Evolutionary conservation across 2,888 invertebrate species (phyloP).

Genomic region (Acleris emargana): DNA sequence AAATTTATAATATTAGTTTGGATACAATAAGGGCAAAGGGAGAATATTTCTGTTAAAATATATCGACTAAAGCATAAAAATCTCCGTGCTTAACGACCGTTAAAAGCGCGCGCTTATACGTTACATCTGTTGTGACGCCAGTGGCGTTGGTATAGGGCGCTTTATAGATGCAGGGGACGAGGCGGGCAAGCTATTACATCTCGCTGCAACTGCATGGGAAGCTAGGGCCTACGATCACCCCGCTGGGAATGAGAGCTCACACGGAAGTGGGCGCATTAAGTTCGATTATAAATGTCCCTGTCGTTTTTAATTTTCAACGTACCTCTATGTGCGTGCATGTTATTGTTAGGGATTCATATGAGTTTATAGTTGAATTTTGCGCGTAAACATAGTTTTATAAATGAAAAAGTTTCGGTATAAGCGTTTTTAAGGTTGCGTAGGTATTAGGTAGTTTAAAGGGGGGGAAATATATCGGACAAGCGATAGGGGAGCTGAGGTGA

Average conservation of each 20-base stretch:
- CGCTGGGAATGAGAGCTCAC: constrained; percentile 10
- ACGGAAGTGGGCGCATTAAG: not conserved
- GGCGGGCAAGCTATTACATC: constrained; percentile 13
- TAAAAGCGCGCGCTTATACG: constrained; percentile 3
- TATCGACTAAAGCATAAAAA: not conserved
- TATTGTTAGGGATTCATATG: not conserved
- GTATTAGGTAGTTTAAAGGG: constrained; percentile 7
- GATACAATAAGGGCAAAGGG: not conserved
- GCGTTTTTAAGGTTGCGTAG: not conserved
- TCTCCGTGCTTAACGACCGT: not conserved
- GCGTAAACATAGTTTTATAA: constrained; percentile 3
- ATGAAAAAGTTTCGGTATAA: constrained; percentile 14
- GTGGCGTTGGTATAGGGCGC: not conserved
- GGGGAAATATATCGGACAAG: constrained; percentile 20
- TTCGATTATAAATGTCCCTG: not conserved
- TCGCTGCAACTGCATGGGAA: not conserved
- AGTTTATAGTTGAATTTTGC: not conserved
- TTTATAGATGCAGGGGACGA: constrained; percentile 11
- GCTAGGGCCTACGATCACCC: not conserved
- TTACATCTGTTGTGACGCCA: constrained; percentile 12
- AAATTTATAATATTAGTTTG: too few relatives aligned
- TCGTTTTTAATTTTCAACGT: not conserved
- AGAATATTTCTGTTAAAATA: not conserved
- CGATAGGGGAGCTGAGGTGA: constrained; percentile 24
- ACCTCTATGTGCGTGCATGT: too few relatives aligned